Percentiles rank a stretch among this genome's conserved stretches.
These are phyloP conservation scores for Montifringilla adamsi DNA, from an alignment of 2,113 vertebrate species.

Conservation along the genomic window DNA sequence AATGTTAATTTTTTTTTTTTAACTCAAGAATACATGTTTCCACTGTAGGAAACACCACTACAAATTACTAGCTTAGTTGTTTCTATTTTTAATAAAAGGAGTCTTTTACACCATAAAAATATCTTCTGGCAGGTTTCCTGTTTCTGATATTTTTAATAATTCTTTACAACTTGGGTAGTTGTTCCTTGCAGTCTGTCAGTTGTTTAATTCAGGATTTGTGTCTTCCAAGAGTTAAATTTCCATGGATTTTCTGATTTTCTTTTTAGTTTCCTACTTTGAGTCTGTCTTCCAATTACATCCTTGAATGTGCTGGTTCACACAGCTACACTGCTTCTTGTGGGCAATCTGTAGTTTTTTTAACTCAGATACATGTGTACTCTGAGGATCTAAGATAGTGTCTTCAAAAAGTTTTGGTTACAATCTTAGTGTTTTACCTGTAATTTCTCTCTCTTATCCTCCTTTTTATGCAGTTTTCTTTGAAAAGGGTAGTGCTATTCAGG, in stretches of 20 bases:
- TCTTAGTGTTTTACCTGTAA: neutral
- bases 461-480: neutral
- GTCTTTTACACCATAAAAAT: neutral
- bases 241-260: neutral
- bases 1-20: neutral
- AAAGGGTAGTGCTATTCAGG: neutral
- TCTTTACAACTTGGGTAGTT: neutral
- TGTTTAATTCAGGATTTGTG: neutral
- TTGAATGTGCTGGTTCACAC: neutral
- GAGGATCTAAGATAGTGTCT: neutral
- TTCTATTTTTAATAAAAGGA: neutral
- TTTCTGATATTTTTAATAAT: neutral
- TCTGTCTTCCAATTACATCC: neutral
- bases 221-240: neutral
- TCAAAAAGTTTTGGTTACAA: neutral
- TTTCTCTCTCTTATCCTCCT: neutral
- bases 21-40: neutral
- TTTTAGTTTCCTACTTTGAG: neutral
- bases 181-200: neutral
- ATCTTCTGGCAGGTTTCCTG: neutral
- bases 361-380: accelerated
- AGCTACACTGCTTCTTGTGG: neutral
- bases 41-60: neutral
- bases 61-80: neutral
- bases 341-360: neutral